Conservation (phyloP, 2,888 invertebrate species). For the Syrphus vitripennis region DNA sequence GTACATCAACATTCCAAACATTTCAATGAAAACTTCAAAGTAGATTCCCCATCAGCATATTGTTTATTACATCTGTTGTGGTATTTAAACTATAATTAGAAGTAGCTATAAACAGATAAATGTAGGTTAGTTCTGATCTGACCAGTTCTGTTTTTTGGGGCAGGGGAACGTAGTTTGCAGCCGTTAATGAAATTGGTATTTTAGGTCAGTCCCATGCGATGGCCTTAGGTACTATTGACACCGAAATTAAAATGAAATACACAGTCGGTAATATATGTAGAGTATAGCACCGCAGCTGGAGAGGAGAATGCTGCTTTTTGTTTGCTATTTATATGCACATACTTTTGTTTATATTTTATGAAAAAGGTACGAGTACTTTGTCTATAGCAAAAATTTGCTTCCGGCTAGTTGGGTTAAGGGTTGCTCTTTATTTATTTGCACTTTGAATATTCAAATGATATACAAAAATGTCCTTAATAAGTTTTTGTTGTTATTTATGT, state of each 20-base stretch:
- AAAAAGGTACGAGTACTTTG: neutral
- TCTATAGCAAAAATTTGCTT: neutral
- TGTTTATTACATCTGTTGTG: conserved; percentile 17
- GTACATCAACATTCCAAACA: conserved; percentile 36
- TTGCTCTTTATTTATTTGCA: neutral
- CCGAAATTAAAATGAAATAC: conserved; percentile 23
- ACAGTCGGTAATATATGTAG: neutral
- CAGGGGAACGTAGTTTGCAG: conserved; percentile 4
- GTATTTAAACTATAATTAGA: conserved; percentile 57
- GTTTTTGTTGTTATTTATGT: neutral
- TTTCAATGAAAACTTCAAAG: conserved; percentile 40
- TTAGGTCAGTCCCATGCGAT: neutral
- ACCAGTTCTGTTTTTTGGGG: conserved; percentile 7
- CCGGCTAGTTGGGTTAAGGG: neutral
- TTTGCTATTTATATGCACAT: neutral
- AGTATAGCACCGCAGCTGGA: neutral
- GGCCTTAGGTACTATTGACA: conserved; percentile 29
- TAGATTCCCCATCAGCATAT: conserved; percentile 31
- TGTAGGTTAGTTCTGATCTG: conserved; percentile 1
- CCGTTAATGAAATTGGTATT: conserved; percentile 15
- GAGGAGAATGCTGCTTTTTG: neutral
- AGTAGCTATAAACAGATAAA: neutral
- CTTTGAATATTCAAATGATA: conserved; percentile 2
- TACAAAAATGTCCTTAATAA: neutral
- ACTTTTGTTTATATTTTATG: neutral